Evolutionary conservation across 1,140 invertebrate species (phyloP), one percentile per base, ranked within the genome.

Genomic region (Chlorops oryzae): DNA sequence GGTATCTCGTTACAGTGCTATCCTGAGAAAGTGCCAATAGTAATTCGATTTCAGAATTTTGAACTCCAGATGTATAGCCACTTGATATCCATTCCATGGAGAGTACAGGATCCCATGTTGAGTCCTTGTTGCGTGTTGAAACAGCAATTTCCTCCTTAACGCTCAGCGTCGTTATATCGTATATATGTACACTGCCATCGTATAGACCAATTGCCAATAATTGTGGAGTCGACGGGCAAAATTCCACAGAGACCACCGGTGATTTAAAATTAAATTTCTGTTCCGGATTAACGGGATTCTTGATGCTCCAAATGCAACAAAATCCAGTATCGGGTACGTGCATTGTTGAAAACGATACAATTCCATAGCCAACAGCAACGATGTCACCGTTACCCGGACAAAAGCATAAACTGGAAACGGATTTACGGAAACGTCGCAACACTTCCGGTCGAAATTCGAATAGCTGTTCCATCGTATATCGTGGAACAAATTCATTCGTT

Each of bases 261-360:
- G 76, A 78, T 2, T 81, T 65, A 53, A 89, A 90, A 12, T 71
- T 58, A 59, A 83, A 91, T 0, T 77, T 59, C 54, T 82, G 78
- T 66, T 91, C 91, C 0, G 90, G 90, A 59, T 85, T 82, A 5
- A 80, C 80, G 0, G 90, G 89, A 72, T 92, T 93, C 74, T 94
- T 94, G 0, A 90, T 81, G 55, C 80, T 84, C 86, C 87, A 94
- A 41, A 92, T 73, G 38, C 84, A 78, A 3, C 93, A 74, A 18
- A 66, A 58, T 5, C 66, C 67, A 4, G 53, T 56, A 2, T 9
- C 7, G 18, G 64, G 62, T 2, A 62, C 59, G 4, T 53, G 57
- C n/a, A 59, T 57, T 3, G 67, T 54, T 5, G 63, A 61, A 51
- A 63, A 66, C 12, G 66, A 76, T 55, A 75, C 82, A 47, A 82